These are phyloP conservation scores for Corydoras sp. DNA, from an alignment of 2,113 vertebrate genomes.

Conservation along the genomic window DNA sequence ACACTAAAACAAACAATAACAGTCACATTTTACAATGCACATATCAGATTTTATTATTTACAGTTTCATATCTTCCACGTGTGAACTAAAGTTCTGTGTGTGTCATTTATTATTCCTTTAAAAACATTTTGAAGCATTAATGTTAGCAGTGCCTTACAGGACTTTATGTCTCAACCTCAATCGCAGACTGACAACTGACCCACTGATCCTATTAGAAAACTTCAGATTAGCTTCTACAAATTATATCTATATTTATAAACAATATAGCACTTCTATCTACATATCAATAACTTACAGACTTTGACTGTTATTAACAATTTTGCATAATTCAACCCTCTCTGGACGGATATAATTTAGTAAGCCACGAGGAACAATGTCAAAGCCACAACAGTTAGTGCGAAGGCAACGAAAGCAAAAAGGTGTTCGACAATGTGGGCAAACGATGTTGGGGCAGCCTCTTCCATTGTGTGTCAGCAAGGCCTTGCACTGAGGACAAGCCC, in stretches of 20 bases:
- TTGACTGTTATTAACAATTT: slow-evolving; percentile 33
- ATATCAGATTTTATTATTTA: too few relatives aligned
- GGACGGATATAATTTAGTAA: fast-evolving
- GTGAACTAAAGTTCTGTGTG: too few relatives aligned
- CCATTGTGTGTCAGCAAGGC: slow-evolving; percentile 42
- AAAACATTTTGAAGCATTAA: too few relatives aligned
- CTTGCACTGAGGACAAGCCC: slow-evolving; percentile 41
- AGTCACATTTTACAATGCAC: too few relatives aligned
- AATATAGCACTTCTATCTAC: background rate
- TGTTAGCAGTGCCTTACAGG: too few relatives aligned
- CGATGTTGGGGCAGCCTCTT: slow-evolving; percentile 39
- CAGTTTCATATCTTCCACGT: too few relatives aligned
- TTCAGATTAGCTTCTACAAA: background rate
- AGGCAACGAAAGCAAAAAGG: slow-evolving; percentile 46
- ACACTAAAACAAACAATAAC: too few relatives aligned
- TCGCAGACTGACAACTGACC: too few relatives aligned
- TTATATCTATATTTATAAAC: background rate
- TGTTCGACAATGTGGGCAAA: slow-evolving; percentile 23
- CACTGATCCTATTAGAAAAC: too few relatives aligned
- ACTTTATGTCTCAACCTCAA: too few relatives aligned
- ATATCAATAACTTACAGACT: slow-evolving; percentile 11
- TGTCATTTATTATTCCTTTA: too few relatives aligned
- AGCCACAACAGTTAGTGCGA: background rate
- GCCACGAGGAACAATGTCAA: fast-evolving
- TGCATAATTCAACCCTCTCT: background rate